These are phyloP conservation scores for Limnephilus marmoratus DNA, from an alignment of 2,888 invertebrate species.

Conservation along the genomic window DNA sequence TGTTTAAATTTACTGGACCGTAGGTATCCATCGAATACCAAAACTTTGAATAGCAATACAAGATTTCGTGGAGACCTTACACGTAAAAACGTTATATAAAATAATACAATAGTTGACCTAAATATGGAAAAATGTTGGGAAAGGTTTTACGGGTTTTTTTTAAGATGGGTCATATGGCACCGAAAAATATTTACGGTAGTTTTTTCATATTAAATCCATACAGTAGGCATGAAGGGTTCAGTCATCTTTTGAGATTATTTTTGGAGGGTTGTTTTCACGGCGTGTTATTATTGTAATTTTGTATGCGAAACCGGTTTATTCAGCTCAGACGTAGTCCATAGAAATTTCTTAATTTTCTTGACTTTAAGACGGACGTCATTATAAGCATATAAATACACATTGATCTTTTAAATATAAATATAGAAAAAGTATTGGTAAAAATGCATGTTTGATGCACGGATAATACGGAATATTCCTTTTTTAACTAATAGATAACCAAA, in stretches of 20 bases:
- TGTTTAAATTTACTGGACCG: too few relatives aligned
- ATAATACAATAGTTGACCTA: neutral
- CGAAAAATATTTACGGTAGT: neutral
- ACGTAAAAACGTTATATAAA: neutral
- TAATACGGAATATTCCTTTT: too few relatives aligned
- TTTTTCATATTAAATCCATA: neutral
- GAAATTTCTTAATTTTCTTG: neutral
- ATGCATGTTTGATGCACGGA: too few relatives aligned
- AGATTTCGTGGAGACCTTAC: too few relatives aligned
- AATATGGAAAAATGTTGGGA: neutral
- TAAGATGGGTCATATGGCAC: too few relatives aligned
- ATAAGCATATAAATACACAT: too few relatives aligned
- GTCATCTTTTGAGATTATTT: neutral
- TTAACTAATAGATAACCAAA: too few relatives aligned
- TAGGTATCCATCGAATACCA: too few relatives aligned
- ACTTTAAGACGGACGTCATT: neutral
- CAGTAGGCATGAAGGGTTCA: neutral
- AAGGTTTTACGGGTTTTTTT: neutral
- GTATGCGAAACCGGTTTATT: neutral
- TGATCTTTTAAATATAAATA: too few relatives aligned
- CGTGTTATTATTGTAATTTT: neutral
- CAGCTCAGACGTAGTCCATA: neutral
- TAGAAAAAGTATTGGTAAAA: too few relatives aligned
- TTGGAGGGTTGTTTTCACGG: neutral
- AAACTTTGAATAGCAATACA: too few relatives aligned